Percentiles rank a stretch among this genome's conserved stretches.
Conservation (phyloP, 1,140 invertebrate genomes). For the Aethina tumida region DNA sequence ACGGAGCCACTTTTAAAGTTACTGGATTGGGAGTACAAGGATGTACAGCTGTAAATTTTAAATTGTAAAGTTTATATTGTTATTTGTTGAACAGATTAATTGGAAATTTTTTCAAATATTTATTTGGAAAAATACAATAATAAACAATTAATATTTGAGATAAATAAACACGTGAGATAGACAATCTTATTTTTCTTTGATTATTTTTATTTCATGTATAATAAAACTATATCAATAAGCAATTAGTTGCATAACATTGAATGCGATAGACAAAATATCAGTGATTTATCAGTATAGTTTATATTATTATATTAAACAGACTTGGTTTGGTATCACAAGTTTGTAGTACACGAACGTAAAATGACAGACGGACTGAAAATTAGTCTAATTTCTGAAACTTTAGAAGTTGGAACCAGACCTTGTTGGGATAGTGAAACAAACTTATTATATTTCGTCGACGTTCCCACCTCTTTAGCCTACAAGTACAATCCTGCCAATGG, state of each 20-base stretch:
- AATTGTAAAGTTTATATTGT: too few species aligned
- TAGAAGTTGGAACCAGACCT: conserved; percentile 44
- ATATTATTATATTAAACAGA: background rate
- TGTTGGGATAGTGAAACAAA: conserved; percentile 49
- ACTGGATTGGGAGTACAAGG: conserved; percentile 14
- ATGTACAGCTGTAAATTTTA: conserved; percentile 9
- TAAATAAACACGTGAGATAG: too few species aligned
- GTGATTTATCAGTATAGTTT: background rate
- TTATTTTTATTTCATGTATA: too few species aligned
- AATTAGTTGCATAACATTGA: conserved; percentile 1
- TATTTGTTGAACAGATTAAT: too few species aligned
- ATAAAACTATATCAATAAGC: background rate
- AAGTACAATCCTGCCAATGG: conserved; percentile 41
- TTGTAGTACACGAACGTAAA: background rate
- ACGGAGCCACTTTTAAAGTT: conserved; percentile 11
- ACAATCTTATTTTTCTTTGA: too few species aligned
- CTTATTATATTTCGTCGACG: conserved; percentile 50
- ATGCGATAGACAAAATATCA: background rate
- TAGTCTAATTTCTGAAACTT: conserved; percentile 5
- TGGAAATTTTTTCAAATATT: too few species aligned
- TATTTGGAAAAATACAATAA: too few species aligned
- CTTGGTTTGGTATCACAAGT: background rate
- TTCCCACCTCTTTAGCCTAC: conserved; percentile 42
- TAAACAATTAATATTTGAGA: too few species aligned
- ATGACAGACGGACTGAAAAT: conserved; percentile 9